A percentile compares a stretch with the other conserved stretches of the same genome.
These are phyloP conservation scores for Microcaecilia unicolor DNA, from an alignment of 2,797 vertebrate genomes.

Conservation along the genomic window DNA sequence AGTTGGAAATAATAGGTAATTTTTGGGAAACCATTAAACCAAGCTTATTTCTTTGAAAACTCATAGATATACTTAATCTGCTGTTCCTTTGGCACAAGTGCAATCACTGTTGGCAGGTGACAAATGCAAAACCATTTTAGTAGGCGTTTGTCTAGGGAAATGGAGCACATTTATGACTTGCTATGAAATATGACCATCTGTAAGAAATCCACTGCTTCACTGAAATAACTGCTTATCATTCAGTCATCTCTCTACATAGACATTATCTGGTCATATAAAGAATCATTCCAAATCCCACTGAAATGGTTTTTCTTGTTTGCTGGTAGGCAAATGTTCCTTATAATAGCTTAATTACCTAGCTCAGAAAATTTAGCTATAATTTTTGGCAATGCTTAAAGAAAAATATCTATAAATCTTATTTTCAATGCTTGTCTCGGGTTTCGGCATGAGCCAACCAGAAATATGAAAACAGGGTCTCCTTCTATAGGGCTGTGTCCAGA, in stretches of 20 bases:
- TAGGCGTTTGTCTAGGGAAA: constrained; percentile 50
- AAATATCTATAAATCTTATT: constrained; percentile 29
- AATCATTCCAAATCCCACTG: neutral
- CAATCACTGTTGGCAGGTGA: constrained; percentile 55
- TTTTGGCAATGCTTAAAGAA: constrained; percentile 25
- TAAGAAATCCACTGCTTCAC: constrained; percentile 10
- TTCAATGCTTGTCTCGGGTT: constrained; percentile 23
- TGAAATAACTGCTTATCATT: constrained; percentile 3
- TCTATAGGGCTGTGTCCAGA: too few species aligned
- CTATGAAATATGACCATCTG: constrained; percentile 42
- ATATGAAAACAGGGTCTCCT: constrained; percentile 27
- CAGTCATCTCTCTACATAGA: constrained; percentile 7
- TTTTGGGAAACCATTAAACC: constrained; percentile 45
- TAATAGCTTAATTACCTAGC: constrained; percentile 41
- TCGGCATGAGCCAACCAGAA: constrained; percentile 34
- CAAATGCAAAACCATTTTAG: constrained; percentile 66
- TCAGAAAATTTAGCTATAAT: constrained; percentile 45
- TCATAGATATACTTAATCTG: constrained; percentile 62
- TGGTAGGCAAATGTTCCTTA: too few species aligned
- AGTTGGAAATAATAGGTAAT: constrained; percentile 26
- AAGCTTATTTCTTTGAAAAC: constrained; percentile 48
- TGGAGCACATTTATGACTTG: constrained; percentile 43
- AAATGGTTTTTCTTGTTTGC: neutral
- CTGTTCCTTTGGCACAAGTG: constrained; percentile 51
- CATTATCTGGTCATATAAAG: constrained; percentile 37